A percentile compares a stretch with the other conserved stretches of the same genome.
phyloP scores from a whole-genome alignment of 2,113 vertebrate genomes.

The Silurus meridionalis region DNA sequence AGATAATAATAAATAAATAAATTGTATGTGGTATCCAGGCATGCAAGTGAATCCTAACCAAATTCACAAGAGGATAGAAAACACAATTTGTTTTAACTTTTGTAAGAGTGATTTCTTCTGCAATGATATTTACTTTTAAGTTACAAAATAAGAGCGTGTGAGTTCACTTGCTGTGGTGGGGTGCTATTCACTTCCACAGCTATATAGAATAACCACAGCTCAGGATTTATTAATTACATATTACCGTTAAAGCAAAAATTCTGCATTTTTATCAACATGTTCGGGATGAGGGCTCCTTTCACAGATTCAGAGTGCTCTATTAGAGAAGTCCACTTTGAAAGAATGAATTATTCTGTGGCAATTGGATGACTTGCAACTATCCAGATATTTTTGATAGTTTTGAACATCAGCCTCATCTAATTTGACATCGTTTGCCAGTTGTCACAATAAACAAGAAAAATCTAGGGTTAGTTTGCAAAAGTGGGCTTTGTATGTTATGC shows the following conservation, averaged over 20 bases:
- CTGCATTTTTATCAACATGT: neutral
- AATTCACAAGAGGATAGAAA: neutral
- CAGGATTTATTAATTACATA: too few species aligned
- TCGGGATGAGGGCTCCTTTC: neutral
- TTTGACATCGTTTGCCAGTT: neutral
- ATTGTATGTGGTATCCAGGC: neutral
- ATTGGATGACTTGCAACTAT: neutral
- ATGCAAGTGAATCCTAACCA: neutral
- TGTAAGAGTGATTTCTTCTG: neutral
- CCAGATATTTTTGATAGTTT: neutral
- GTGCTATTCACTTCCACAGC: too few species aligned
- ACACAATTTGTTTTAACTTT: neutral
- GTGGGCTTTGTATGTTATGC: neutral
- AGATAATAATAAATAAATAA: too few species aligned
- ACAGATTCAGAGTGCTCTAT: neutral
- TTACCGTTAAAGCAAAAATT: too few species aligned
- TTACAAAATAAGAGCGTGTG: too few species aligned
- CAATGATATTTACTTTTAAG: too few species aligned
- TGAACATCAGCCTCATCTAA: neutral
- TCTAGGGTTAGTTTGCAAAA: neutral
- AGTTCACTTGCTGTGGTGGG: too few species aligned
- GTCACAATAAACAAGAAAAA: neutral
- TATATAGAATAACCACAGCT: too few species aligned
- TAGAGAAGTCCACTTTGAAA: neutral
- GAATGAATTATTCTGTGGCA: neutral